phyloP scores from a whole-genome alignment of 2,888 invertebrate genomes.

The Caenorhabditis japonica region DNA sequence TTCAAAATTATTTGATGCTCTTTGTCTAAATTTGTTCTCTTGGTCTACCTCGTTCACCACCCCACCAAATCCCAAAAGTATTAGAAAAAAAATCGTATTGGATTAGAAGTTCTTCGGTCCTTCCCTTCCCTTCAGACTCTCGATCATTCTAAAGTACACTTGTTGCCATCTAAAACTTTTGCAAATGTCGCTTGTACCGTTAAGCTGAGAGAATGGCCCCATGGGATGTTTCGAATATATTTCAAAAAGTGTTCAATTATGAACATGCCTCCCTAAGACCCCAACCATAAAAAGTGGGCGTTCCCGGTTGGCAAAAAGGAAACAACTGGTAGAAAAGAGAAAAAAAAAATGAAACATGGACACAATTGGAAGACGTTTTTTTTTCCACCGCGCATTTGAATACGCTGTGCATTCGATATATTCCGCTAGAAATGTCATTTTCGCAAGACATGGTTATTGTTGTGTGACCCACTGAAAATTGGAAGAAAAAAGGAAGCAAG shows the following conservation, averaged over 20 bases:
- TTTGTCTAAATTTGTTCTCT: too few species aligned
- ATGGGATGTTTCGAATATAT: constrained; percentile 27
- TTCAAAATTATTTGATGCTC: too few species aligned
- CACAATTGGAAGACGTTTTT: too few species aligned
- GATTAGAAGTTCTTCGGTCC: constrained; percentile 8
- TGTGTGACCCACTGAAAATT: too few species aligned
- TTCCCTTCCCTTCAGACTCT: constrained; percentile 22
- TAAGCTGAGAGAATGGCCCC: constrained; percentile 37
- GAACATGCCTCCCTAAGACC: constrained; percentile 26
- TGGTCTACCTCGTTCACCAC: neutral
- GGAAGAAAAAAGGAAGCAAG: too few species aligned
- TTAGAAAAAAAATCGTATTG: constrained; percentile 26
- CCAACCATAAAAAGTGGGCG: constrained; percentile 45
- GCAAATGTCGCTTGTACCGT: constrained; percentile 41
- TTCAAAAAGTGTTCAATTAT: constrained; percentile 23
- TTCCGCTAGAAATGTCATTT: constrained; percentile 28
- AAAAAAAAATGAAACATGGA: constrained; percentile 5
- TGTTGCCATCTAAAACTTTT: constrained; percentile 13
- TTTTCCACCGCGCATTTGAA: constrained; percentile 11
- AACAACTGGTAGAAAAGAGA: constrained; percentile 16
- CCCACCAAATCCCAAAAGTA: constrained; percentile 30
- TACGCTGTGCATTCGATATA: constrained; percentile 16
- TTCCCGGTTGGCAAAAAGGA: constrained; percentile 30
- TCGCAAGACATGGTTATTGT: constrained; percentile 14
- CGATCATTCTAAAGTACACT: constrained; percentile 21